Evolutionary conservation across 2,797 vertebrate species (phyloP).

Genomic region (Karalla daura): DNA sequence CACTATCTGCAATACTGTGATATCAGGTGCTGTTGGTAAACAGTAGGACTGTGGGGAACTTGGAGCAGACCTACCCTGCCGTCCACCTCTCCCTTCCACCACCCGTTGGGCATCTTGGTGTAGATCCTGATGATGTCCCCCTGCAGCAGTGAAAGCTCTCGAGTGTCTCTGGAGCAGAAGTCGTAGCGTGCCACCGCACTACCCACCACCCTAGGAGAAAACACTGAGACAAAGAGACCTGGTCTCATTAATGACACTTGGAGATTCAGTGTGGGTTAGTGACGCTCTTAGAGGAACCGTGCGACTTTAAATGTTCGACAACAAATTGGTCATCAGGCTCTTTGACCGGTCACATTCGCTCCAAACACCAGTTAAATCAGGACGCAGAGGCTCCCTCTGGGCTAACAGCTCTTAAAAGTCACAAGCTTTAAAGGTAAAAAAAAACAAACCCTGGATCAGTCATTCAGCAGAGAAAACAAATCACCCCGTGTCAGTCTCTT

Average conservation of each 20-base stretch:
- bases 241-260: background rate
- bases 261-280: background rate
- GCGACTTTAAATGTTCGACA: background rate
- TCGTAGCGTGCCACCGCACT: conserved; percentile 94
- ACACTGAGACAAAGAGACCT: conserved; percentile 80
- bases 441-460: no score
- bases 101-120: conserved; percentile 93
- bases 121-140: conserved; percentile 95
- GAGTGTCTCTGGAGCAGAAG: conserved; percentile 93
- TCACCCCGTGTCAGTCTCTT: background rate
- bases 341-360: background rate
- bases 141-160: conserved; percentile 91
- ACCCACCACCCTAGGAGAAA: conserved; percentile 92
- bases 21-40: no score
- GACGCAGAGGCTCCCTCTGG: background rate
- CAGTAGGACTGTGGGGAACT: no score
- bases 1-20: no score
- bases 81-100: conserved; percentile 96
- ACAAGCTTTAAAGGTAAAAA: background rate
- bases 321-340: no score
- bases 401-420: background rate
- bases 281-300: background rate
- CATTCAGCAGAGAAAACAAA: background rate
- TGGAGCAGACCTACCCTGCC: conserved; percentile 84
- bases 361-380: background rate